These are phyloP conservation scores for Chrysaora quinquecirrha DNA, from an alignment of 30 jellyfish, hydroid and myxozoan species.

Conservation along the genomic window DNA sequence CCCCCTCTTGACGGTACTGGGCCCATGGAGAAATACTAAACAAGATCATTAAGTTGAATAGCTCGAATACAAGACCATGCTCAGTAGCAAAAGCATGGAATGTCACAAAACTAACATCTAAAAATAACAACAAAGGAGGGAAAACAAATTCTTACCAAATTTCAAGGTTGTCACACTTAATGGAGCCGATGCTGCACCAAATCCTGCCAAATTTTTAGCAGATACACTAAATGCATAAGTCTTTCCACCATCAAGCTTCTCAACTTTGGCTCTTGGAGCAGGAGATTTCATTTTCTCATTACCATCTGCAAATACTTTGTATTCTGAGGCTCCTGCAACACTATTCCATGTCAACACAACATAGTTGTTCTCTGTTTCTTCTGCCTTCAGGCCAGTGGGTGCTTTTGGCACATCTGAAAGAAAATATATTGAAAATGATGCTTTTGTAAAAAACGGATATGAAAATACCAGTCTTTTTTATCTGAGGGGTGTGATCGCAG, in stretches of 20 bases:
- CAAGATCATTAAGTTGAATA: no score
- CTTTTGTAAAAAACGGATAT: no score
- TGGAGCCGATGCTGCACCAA: slow-evolving; percentile 23
- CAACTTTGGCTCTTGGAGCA: slow-evolving; percentile 13
- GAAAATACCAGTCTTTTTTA: no score
- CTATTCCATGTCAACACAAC: slow-evolving; percentile 30
- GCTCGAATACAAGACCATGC: no score
- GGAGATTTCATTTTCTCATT: neutral
- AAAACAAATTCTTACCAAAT: slow-evolving; percentile 68
- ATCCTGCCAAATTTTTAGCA: slow-evolving; percentile 81
- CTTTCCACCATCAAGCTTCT: slow-evolving; percentile 48
- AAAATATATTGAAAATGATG: neutral
- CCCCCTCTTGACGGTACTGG: no score
- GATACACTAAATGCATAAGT: slow-evolving; percentile 71
- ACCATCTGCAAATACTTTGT: neutral
- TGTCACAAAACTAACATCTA: no score
- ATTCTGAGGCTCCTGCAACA: slow-evolving; percentile 48
- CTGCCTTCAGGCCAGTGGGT: slow-evolving; percentile 16
- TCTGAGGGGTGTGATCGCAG: no score
- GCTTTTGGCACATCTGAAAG: slow-evolving; percentile 11
- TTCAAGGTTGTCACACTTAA: slow-evolving; percentile 23
- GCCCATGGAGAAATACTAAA: no score
- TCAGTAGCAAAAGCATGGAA: no score
- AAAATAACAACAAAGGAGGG: no score
- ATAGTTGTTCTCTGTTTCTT: neutral